phyloP scores from a whole-genome alignment of 2,888 invertebrate species.

The Gerris lacustris region DNA sequence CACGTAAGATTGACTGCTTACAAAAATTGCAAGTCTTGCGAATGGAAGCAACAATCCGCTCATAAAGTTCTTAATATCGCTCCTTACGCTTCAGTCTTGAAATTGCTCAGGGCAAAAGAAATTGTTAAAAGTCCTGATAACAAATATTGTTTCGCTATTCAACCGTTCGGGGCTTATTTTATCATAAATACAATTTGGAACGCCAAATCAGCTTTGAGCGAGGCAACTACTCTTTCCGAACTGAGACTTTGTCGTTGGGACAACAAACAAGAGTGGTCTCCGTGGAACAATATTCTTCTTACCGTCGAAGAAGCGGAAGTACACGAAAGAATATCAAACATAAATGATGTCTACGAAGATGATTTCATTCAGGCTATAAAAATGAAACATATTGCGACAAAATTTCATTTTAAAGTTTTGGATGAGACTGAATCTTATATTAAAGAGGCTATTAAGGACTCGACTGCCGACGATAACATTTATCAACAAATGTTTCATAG shows the following conservation, averaged over 20 bases:
- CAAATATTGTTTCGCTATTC: conserved; percentile 38
- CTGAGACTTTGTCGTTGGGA: conserved; percentile 69
- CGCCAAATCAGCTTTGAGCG: conserved; percentile 70
- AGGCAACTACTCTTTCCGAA: conserved; percentile 55
- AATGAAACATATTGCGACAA: conserved; percentile 21
- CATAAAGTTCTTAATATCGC: conserved; percentile 46
- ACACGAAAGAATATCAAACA: conserved; percentile 45
- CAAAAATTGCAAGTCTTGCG: conserved; percentile 51
- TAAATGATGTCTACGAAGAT: conserved; percentile 23
- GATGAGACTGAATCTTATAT: not conserved
- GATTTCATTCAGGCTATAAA: conserved; percentile 20
- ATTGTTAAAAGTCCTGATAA: conserved; percentile 43
- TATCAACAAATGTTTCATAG: not conserved
- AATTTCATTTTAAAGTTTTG: conserved; percentile 21
- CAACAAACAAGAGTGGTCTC: conserved; percentile 66
- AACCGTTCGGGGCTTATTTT: conserved; percentile 68
- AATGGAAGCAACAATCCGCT: conserved; percentile 50
- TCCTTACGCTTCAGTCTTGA: conserved; percentile 58
- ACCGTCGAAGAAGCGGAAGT: conserved; percentile 69
- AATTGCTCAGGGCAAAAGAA: conserved; percentile 64
- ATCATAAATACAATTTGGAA: conserved; percentile 82
- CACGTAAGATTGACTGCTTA: conserved; percentile 48
- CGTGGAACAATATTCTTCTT: conserved; percentile 86
- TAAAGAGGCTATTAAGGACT: not conserved
- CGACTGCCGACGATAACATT: not conserved